Conservation (phyloP, 2,888 invertebrate genomes). For the Julus scanicus region DNA sequence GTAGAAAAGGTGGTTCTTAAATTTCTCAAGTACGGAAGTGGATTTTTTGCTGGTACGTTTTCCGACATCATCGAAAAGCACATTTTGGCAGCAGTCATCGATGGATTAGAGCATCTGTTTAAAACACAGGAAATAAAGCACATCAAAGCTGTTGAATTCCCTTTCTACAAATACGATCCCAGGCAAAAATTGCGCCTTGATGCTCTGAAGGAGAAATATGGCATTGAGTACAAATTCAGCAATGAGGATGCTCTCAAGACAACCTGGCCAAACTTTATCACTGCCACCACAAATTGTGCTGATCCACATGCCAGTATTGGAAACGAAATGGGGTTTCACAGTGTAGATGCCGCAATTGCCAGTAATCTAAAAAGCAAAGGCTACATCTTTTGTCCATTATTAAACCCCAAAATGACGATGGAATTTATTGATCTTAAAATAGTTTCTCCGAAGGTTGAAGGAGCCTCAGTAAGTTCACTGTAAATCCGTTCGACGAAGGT, state of each 20-base stretch:
- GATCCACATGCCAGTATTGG: conserved; percentile 25
- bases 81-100: conserved; percentile 25
- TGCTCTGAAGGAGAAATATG: conserved; percentile 24
- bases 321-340: neutral
- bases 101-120: conserved; percentile 29
- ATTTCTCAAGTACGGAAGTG: conserved; percentile 30
- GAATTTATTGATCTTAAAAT: neutral
- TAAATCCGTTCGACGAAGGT: too few species aligned
- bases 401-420: conserved; percentile 2
- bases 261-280: neutral
- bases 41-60: neutral
- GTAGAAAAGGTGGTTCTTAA: neutral
- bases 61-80: neutral
- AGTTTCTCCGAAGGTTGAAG: neutral
- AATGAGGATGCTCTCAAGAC: neutral
- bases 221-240: neutral
- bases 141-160: conserved; percentile 25
- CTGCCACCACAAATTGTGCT: neutral
- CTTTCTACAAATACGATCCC: neutral
- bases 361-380: conserved; percentile 6
- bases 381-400: neutral
- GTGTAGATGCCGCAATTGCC: conserved; percentile 28
- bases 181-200: neutral
- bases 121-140: neutral
- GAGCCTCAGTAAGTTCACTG: neutral